Conservation (phyloP, 1,140 invertebrate species). For the Solen grandis region DNA sequence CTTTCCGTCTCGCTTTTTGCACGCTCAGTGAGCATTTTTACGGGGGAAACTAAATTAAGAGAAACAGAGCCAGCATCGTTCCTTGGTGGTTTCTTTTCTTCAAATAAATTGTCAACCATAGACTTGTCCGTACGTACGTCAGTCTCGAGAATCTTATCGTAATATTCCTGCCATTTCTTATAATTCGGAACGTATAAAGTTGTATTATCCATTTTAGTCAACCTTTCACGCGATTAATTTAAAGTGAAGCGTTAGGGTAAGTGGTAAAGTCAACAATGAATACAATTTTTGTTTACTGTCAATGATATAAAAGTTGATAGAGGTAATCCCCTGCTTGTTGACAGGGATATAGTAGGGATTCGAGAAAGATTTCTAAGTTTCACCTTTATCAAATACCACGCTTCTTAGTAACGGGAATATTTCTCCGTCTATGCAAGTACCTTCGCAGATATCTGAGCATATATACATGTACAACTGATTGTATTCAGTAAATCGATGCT, state of each 20-base stretch:
- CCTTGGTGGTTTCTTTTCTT: constrained; percentile 14
- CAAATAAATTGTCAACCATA: not conserved
- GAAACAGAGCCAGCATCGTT: not conserved
- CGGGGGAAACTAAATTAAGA: constrained; percentile 36
- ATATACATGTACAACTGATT: constrained; percentile 7
- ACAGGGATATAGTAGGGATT: constrained; percentile 14
- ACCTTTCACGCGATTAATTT: not conserved
- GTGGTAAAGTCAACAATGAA: not conserved
- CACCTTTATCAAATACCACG: not conserved
- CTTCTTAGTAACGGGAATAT: not conserved
- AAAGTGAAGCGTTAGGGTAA: not conserved
- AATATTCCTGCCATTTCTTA: constrained; percentile 25
- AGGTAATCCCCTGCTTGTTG: not conserved
- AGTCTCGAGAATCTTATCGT: not conserved
- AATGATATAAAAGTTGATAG: constrained; percentile 8
- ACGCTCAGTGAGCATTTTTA: constrained; percentile 35
- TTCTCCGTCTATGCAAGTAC: constrained; percentile 1
- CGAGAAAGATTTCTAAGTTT: not conserved
- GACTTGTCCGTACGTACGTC: not conserved
- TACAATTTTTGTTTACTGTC: not conserved
- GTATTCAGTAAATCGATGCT: constrained; percentile 6
- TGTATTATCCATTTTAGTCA: constrained; percentile 3
- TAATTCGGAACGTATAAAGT: constrained; percentile 8
- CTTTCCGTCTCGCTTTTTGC: constrained; percentile 23
- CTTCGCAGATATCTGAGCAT: constrained; percentile 4